Percentiles rank a stretch among this genome's conserved stretches.
Evolutionary conservation across 2,797 vertebrate genomes (phyloP).

Genomic region (Bradypus variegatus): DNA sequence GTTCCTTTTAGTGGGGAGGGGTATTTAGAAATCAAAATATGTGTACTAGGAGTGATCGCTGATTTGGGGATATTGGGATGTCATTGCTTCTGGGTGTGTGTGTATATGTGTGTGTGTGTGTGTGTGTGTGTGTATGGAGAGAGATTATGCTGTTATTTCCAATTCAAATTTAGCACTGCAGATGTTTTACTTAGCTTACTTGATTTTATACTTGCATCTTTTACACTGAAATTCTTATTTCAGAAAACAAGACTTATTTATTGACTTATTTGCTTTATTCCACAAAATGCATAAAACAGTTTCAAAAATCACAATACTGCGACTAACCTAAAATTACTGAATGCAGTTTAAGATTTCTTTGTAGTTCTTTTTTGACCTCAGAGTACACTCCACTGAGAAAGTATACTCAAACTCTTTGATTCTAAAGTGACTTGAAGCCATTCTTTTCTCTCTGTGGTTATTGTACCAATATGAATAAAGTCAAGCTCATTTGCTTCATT

Average conservation of each 20-base stretch:
- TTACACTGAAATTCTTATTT: background rate
- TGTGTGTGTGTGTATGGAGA: background rate
- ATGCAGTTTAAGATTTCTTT: background rate
- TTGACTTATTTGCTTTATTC: background rate
- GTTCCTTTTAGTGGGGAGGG: background rate
- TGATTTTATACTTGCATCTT: background rate
- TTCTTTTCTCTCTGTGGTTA: background rate
- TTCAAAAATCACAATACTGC: background rate
- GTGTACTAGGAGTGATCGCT: background rate
- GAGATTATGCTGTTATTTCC: background rate
- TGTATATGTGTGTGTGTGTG: too few species aligned
- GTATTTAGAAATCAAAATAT: background rate
- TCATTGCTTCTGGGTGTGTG: background rate
- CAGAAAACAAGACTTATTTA: background rate
- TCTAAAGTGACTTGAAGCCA: too few species aligned
- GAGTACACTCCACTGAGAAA: background rate
- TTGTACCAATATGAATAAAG: background rate
- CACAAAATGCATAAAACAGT: background rate
- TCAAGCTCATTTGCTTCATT: background rate
- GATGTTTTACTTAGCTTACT: background rate
- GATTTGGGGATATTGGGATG: background rate
- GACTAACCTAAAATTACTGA: too few species aligned
- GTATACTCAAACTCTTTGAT: accelerated
- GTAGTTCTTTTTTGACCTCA: background rate
- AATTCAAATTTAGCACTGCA: background rate